Percentiles rank a stretch among this genome's conserved stretches.
Conservation (phyloP, 2,888 invertebrate species). For the Drosophila borealis region DNA sequence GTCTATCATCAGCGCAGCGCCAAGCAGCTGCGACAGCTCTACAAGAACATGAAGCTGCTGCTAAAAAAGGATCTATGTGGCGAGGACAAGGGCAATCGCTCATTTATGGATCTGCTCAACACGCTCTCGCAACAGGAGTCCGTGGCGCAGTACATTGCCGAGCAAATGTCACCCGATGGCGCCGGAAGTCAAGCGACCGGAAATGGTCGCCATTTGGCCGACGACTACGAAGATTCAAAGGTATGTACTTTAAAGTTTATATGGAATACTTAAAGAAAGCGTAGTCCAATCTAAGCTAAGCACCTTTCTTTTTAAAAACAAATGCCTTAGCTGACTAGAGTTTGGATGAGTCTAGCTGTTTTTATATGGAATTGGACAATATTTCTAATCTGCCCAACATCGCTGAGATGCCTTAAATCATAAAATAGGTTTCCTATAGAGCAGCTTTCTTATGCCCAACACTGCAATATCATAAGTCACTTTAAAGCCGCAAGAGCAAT, state of each 20-base stretch:
- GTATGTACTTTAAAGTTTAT: slow-evolving; percentile 55
- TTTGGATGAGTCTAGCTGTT: too few species aligned
- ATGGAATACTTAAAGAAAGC: too few species aligned
- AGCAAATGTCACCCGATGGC: slow-evolving; percentile 80
- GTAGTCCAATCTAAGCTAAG: too few species aligned
- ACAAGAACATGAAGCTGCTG: slow-evolving; percentile 84
- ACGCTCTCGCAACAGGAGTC: slow-evolving; percentile 84
- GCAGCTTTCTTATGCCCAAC: too few species aligned
- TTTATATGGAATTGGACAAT: too few species aligned
- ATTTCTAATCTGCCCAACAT: too few species aligned
- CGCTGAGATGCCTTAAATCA: too few species aligned
- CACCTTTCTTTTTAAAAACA: too few species aligned
- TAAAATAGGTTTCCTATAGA: too few species aligned
- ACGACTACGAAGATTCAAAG: slow-evolving; percentile 84
- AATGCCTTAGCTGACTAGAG: not conserved
- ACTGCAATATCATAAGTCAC: too few species aligned
- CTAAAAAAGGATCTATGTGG: slow-evolving; percentile 84
- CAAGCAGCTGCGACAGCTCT: slow-evolving; percentile 84
- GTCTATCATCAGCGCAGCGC: slow-evolving; percentile 85
- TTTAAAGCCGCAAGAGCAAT: too few species aligned
- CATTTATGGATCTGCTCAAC: slow-evolving; percentile 84
- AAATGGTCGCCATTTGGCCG: slow-evolving; percentile 66
- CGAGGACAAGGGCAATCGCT: slow-evolving; percentile 81
- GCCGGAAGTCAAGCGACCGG: slow-evolving; percentile 55
- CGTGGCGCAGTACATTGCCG: slow-evolving; percentile 82